A percentile compares a stretch with the other conserved stretches of the same genome.
These are phyloP conservation scores for Sorex maritimensis DNA, from an alignment of 2,797 vertebrate genomes.

Conservation along the genomic window DNA sequence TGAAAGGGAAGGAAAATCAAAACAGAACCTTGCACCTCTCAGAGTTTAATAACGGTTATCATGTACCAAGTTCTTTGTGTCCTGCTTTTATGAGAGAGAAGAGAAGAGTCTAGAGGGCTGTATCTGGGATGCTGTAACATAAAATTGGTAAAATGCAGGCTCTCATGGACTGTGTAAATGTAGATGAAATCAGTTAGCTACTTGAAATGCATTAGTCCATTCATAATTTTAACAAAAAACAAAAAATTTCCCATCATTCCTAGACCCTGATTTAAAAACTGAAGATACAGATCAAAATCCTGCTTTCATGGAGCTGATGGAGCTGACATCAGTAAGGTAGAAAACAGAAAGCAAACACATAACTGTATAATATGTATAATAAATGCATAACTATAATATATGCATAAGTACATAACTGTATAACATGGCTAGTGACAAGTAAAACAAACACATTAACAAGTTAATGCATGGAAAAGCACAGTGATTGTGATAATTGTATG, in stretches of 20 bases:
- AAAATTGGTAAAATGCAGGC: background rate
- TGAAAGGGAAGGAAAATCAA: background rate
- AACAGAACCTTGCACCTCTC: background rate
- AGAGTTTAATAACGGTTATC: too few relatives aligned
- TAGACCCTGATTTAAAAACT: background rate
- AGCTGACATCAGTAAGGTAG: background rate
- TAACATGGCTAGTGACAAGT: background rate
- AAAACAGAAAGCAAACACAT: background rate
- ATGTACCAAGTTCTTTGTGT: background rate
- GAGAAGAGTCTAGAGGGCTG: accelerated
- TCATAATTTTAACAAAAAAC: background rate
- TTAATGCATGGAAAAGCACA: background rate
- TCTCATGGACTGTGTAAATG: background rate
- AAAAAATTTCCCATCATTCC: background rate
- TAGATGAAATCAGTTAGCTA: background rate
- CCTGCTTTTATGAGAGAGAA: background rate
- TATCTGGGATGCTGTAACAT: too few relatives aligned
- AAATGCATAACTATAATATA: background rate
- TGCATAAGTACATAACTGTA: too few relatives aligned
- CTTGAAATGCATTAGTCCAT: background rate
- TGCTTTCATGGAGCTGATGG: background rate
- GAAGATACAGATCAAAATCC: background rate
- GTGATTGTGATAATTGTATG: background rate
- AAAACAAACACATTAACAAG: background rate
- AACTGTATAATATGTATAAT: background rate